A percentile compares a stretch with the other conserved stretches of the same genome.
Conservation (phyloP, 2,888 invertebrate species). For the Pinctada fucata region DNA sequence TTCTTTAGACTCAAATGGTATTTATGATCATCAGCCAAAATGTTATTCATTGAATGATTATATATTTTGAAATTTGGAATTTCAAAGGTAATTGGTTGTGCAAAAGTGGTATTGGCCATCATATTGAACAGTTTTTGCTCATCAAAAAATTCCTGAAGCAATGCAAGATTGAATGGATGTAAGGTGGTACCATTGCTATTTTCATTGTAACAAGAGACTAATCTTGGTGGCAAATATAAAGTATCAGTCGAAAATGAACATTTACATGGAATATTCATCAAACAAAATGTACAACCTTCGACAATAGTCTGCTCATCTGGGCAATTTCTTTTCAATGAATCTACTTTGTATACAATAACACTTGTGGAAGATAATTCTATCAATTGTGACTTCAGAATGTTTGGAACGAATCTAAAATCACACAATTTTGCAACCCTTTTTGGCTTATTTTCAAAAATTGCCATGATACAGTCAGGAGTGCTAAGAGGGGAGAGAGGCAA, state of each 20-base stretch:
- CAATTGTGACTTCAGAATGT: neutral
- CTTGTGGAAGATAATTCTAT: neutral
- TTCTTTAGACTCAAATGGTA: constrained; percentile 40
- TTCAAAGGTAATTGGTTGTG: constrained; percentile 9
- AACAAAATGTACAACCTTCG: constrained; percentile 16
- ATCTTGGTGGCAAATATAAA: constrained; percentile 1
- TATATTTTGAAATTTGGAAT: constrained; percentile 8
- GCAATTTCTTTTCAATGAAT: neutral
- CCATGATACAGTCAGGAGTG: neutral
- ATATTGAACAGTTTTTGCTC: neutral
- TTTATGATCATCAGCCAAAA: constrained; percentile 1
- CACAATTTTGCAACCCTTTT: neutral
- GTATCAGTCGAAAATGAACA: neutral
- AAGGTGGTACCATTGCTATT: neutral
- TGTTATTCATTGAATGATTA: constrained; percentile 3
- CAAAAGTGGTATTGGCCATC: constrained; percentile 10
- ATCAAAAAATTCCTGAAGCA: constrained; percentile 22
- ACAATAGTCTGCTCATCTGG: constrained; percentile 6
- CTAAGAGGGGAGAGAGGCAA: neutral
- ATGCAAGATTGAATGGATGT: constrained; percentile 17
- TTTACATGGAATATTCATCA: constrained; percentile 13
- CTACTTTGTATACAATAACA: constrained; percentile 2
- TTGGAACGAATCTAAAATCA: constrained; percentile 14
- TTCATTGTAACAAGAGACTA: neutral
- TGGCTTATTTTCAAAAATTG: neutral